Evolutionary conservation across 2,888 invertebrate species (phyloP).

Genomic region (Hypselothyrea guttata): DNA sequence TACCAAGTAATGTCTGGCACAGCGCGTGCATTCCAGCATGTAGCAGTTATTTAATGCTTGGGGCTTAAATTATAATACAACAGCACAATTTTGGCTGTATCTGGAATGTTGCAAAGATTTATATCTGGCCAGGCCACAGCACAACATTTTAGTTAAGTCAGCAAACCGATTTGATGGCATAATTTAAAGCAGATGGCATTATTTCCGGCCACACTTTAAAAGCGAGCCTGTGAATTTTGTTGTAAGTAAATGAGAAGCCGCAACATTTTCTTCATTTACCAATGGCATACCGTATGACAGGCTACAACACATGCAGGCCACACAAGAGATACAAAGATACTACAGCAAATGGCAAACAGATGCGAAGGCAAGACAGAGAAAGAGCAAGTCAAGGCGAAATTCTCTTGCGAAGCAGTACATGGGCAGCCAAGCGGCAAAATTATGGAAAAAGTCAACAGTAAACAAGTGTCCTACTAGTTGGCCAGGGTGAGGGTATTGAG

Average conservation of each 20-base stretch:
- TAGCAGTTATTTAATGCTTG: slow-evolving; percentile 9
- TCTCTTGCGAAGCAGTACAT: slow-evolving; percentile 49
- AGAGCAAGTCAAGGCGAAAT: slow-evolving; percentile 14
- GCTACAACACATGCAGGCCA: slow-evolving; percentile 24
- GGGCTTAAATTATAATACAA: slow-evolving; percentile 35
- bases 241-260: slow-evolving; percentile 68
- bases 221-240: slow-evolving; percentile 10
- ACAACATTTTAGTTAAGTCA: slow-evolving; percentile 15
- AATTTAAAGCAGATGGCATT: slow-evolving; percentile 41
- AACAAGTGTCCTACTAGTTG: slow-evolving; percentile 27
- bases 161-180: slow-evolving; percentile 50
- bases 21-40: not conserved
- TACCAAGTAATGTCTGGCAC: slow-evolving; percentile 1
- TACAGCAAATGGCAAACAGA: slow-evolving; percentile 15
- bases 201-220: slow-evolving; percentile 9
- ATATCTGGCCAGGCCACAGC: slow-evolving; percentile 26
- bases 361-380: not conserved
- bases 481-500: not conserved
- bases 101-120: slow-evolving; percentile 34
- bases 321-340: slow-evolving; percentile 9
- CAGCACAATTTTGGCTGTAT: slow-evolving; percentile 2
- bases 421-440: slow-evolving; percentile 68
- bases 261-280: slow-evolving; percentile 48
- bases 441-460: slow-evolving; percentile 71
- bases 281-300: slow-evolving; percentile 41